Base-by-base conservation (phyloP, 37 sponge, comb jelly and placozoan genomes). In the Cladorhizidae sp. region DNA sequence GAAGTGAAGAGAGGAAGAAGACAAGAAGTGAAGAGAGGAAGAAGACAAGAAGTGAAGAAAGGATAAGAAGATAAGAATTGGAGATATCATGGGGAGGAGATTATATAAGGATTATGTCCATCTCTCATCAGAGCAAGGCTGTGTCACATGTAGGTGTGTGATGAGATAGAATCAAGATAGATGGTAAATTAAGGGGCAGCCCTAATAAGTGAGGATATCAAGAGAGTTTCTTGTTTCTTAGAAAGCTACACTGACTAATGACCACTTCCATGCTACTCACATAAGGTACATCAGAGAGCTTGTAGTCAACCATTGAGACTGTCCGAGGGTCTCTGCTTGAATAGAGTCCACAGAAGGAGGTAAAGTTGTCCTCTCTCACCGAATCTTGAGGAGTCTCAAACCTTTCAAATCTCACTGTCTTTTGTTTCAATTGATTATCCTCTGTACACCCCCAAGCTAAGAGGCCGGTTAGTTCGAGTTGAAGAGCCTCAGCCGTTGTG, bases 261-360 rank as follows among this genome's bases (percentile, higher is more conserved):
- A n/a, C n/a, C n/a, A n/a, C n/a, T 31, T 67, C 2, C 68, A 37
- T 3, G 12, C 8, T 1, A n/a, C 33, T 54, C 25, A 33, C 36
- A 54, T 65, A 65, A 31, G 67, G 67, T 31, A 31, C 11, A 2
- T 15, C 32, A 12, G 7, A 32, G 33, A 65, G 33, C 7, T 11
- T 25, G 67, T 65, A 65, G 67, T 31, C 31, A 15, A 2, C 45
- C 40, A 1, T 12, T 62, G 62, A 91, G 6, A 91, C 35, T 49
- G 8, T 32, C n/a, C 61, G 11, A n/a, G 91, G 91, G 20, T 71
- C 86, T 25, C 33, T 37, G 25, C 67, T 20, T 3, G 90, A 84
- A 51, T 85, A 70, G 21, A 79, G 61, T 21, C 93, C 93, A 84
- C 93, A 92, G 41, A 73, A 85, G 21, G 93, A 67, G 20, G 61